These are phyloP conservation scores for Dascyllus trimaculatus DNA, from an alignment of 2,113 vertebrate genomes.

Conservation along the genomic window DNA sequence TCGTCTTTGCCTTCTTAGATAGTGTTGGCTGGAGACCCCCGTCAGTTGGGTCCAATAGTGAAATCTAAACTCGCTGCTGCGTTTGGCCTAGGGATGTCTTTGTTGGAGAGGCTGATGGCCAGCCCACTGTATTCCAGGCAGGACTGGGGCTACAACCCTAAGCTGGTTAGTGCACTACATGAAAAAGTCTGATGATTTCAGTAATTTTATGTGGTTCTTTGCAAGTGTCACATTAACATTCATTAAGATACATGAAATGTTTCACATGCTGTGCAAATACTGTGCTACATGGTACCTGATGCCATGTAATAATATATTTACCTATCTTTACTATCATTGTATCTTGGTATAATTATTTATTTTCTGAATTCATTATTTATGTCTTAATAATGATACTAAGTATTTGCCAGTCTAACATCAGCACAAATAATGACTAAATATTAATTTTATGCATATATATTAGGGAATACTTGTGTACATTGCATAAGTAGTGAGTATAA, in stretches of 20 bases:
- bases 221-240: not conserved
- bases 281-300: not conserved
- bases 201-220: not conserved
- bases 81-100: constrained; percentile 90
- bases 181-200: not conserved
- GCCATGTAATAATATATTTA: not conserved
- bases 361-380: no score
- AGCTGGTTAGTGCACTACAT: constrained; percentile 86
- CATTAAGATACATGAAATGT: not conserved
- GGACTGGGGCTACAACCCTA: constrained; percentile 90
- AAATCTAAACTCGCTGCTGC: constrained; percentile 89
- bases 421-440: no score
- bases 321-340: not conserved
- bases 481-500: not conserved
- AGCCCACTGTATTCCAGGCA: constrained; percentile 87
- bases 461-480: not conserved
- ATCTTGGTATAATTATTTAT: not conserved
- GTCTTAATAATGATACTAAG: no score
- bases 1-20: constrained; percentile 79
- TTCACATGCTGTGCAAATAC: not conserved
- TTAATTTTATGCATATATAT: no score
- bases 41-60: constrained; percentile 93
- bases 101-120: constrained; percentile 92
- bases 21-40: constrained; percentile 93
- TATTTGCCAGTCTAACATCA: no score